Conservation (phyloP, 1,140 invertebrate species). For the Vollenhovia emeryi region DNA sequence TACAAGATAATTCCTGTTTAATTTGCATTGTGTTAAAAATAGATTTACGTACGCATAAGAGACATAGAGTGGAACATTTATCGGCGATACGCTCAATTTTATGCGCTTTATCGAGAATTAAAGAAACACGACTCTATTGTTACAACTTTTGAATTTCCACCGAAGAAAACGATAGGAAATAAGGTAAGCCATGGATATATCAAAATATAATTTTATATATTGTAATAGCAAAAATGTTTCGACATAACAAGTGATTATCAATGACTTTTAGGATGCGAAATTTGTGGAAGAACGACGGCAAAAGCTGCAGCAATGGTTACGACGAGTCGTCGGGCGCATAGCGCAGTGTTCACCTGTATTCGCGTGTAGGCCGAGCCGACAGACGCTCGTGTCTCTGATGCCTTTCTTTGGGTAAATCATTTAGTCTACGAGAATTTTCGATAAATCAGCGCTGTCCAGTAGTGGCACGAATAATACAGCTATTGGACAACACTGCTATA, state of each 20-base stretch:
- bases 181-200: conserved; percentile 87
- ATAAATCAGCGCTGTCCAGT: conserved; percentile 8
- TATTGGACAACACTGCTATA: not conserved
- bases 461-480: not conserved
- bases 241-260: conserved; percentile 31
- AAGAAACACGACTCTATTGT: conserved; percentile 93
- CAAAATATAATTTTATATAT: conserved; percentile 8
- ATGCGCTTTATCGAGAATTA: conserved; percentile 92
- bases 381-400: conserved; percentile 89
- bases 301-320: conserved; percentile 92
- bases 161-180: conserved; percentile 96
- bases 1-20: not conserved
- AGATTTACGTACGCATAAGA: conserved; percentile 93
- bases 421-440: conserved; percentile 21
- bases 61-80: conserved; percentile 98
- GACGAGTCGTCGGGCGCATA: conserved; percentile 90
- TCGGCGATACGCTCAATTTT: conserved; percentile 95
- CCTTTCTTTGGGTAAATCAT: conserved; percentile 92
- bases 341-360: conserved; percentile 90
- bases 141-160: conserved; percentile 95
- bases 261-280: conserved; percentile 88
- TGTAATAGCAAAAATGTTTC: conserved; percentile 39
- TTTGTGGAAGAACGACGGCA: conserved; percentile 92
- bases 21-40: conserved; percentile 62
- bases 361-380: conserved; percentile 88